Percentiles rank a stretch among this genome's conserved stretches.
These are phyloP conservation scores for Sebastes vulpes DNA, from an alignment of 2,797 vertebrate species.

Conservation along the genomic window DNA sequence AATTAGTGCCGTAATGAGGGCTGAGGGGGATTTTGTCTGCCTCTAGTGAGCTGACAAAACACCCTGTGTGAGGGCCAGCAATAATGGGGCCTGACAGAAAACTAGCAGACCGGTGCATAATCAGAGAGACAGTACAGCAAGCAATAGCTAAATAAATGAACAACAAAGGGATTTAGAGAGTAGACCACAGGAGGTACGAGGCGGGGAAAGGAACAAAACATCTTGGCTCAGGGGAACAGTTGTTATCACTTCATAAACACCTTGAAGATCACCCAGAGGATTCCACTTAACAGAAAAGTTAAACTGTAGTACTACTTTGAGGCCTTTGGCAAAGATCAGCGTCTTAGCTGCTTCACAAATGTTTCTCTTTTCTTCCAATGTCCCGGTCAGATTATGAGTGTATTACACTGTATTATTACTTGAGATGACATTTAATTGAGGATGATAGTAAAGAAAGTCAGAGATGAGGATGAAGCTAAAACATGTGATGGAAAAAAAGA, in stretches of 20 bases:
- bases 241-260: constrained; percentile 42
- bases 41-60: constrained; percentile 41
- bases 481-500: background rate
- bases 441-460: background rate
- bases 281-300: constrained; percentile 9
- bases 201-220: constrained; percentile 47
- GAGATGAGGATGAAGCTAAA: background rate
- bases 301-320: constrained; percentile 17
- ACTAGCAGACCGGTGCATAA: constrained; percentile 53
- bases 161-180: constrained; percentile 61
- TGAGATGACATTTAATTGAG: background rate
- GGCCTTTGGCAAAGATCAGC: background rate
- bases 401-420: background rate
- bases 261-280: constrained; percentile 1
- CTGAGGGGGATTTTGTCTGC: constrained; percentile 46
- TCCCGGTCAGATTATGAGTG: background rate
- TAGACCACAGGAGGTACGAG: background rate
- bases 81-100: constrained; percentile 44
- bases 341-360: background rate
- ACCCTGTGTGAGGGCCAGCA: background rate
- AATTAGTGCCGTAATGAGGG: constrained; percentile 72
- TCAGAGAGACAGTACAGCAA: constrained; percentile 48
- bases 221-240: constrained; percentile 15
- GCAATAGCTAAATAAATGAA: constrained; percentile 46
- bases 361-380: background rate